Base-by-base conservation (phyloP, 1,140 invertebrate species). In the Pectinophora gossypiella region DNA sequence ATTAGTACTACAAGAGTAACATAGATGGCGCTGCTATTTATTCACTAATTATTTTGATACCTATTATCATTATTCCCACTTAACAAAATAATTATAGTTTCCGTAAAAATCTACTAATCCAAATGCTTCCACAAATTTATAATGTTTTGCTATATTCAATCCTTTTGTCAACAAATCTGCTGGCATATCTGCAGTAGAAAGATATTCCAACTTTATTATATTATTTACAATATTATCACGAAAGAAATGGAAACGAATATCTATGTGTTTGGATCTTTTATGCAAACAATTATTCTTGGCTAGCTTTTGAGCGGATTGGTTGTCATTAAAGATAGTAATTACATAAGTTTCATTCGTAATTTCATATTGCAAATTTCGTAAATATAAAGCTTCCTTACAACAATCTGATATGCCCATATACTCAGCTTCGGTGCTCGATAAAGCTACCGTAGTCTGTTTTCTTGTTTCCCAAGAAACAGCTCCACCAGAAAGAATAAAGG, bases 401-500 rank as follows among this genome's bases (percentile, higher is more conserved):
- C n/a, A 19, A 19, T 32, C 35, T 10, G n/a, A 21, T 7, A 23
- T 6, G 23, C 12, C 19, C 42, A 44, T 44, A 19, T 44, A 44
- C 15, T 44, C 42, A 20, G 1, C 12, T 21, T 44, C 42, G 7
- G 18, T 32, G 1, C 52, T 56, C 9, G 54, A 64, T 0, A 67
- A 22, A 0, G 64, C 57, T 4, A 67, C 22, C n/a, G 49, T 54
- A 13, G 13, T 27, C 21, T 67, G 60, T 23, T 63, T 63, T 18
- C 21, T 50, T 45, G 27, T 49, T 48, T 51, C 52, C 65, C 66
- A 77, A 20, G 48, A 56, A 9, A 85, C 58, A 13, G 57, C 45
- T 52, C 56, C 61, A 12, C 62, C 68, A 45, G 50, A 68, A 0
- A 79, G 2, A 13, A 44, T 59, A 38, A 86, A 78, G 19, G 69